phyloP scores from a whole-genome alignment of 2,888 invertebrate genomes.

The Quadroppia sp. region DNA sequence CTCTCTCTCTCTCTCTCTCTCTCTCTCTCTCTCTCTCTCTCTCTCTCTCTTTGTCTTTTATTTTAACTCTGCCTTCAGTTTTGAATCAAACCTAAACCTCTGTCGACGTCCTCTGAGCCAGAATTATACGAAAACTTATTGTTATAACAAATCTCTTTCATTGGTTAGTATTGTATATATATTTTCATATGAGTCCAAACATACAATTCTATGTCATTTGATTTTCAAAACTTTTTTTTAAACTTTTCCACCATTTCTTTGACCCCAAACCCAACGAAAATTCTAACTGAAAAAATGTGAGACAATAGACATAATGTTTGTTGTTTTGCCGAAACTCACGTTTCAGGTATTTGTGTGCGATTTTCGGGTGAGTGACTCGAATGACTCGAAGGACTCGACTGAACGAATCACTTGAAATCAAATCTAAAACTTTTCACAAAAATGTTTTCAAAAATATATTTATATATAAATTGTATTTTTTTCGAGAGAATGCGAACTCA shows the following conservation, averaged over 20 bases:
- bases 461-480: constrained; percentile 26
- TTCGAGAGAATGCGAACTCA: constrained; percentile 15
- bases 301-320: constrained; percentile 29
- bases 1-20: constrained; percentile 17
- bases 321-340: constrained; percentile 1
- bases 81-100: not conserved
- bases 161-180: not conserved
- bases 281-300: not conserved
- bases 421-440: not conserved
- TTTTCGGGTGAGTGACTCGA: constrained; percentile 30
- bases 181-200: not conserved
- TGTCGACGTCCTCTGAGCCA: not conserved
- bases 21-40: constrained; percentile 22
- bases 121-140: not conserved
- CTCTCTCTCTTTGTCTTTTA: constrained; percentile 35
- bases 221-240: not conserved
- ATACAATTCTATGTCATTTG: not conserved
- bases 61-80: constrained; percentile 1
- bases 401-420: too few species aligned
- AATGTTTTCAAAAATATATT: constrained; percentile 4
- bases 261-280: not conserved
- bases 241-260: not conserved
- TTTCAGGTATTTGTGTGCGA: not conserved
- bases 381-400: not conserved
- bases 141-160: not conserved